These are phyloP conservation scores for Yponomeuta evonymella DNA, from an alignment of 2,888 invertebrate species.

Conservation along the genomic window DNA sequence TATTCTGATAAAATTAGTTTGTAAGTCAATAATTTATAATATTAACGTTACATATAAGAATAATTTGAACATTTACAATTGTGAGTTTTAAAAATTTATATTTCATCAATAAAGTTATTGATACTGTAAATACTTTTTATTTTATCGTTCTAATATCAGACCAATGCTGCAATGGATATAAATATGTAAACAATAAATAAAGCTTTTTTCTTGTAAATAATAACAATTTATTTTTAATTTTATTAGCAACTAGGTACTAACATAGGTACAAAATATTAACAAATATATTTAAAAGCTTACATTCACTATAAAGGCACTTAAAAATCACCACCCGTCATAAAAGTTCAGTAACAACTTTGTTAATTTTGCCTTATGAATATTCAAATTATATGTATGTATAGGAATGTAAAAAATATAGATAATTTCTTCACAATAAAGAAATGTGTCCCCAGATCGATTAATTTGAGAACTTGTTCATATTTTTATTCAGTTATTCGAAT, in stretches of 20 bases:
- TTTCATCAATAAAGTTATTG: no score
- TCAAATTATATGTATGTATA: neutral
- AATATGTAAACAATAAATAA: neutral
- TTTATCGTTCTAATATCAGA: no score
- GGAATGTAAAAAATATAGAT: neutral
- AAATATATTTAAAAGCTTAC: neutral
- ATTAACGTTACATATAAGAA: no score
- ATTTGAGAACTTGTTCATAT: neutral
- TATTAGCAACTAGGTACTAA: neutral
- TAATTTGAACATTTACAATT: no score
- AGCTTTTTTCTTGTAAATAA: conserved; percentile 1
- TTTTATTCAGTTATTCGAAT: neutral
- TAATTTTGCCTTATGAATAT: neutral
- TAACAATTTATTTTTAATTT: conserved; percentile 4
- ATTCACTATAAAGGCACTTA: neutral
- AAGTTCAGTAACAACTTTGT: neutral
- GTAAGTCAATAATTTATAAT: no score
- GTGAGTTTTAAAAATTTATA: no score
- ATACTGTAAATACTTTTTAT: no score
- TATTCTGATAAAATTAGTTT: no score
- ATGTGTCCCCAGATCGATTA: neutral
- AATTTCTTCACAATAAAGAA: neutral
- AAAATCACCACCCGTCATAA: neutral
- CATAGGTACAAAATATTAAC: conserved; percentile 6
- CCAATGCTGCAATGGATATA: no score